These are phyloP conservation scores for Atta colombica DNA, from an alignment of 1,140 invertebrate genomes.

Conservation along the genomic window DNA sequence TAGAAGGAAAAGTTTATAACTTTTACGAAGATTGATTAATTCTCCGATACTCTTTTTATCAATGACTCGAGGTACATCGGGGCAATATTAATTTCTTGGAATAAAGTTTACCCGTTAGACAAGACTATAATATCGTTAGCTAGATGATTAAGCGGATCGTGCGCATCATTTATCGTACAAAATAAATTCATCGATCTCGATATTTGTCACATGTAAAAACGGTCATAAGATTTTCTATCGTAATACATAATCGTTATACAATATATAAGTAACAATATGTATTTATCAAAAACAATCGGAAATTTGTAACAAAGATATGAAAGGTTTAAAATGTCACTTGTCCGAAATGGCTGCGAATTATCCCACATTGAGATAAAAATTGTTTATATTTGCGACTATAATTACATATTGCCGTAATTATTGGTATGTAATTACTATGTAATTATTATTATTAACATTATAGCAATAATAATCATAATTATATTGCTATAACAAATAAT, in stretches of 20 bases:
- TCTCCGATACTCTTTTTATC: slow-evolving; percentile 52
- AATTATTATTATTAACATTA: no score
- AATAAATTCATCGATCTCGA: slow-evolving; percentile 33
- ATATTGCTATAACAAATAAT: no score
- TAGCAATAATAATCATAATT: no score
- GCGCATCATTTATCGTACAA: slow-evolving; percentile 16
- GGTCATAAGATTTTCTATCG: not conserved
- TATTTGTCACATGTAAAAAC: not conserved
- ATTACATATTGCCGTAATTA: no score
- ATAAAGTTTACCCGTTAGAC: slow-evolving; percentile 41
- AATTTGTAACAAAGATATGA: not conserved
- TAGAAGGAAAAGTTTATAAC: slow-evolving; percentile 47
- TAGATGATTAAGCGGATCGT: slow-evolving; percentile 33
- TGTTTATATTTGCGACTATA: no score
- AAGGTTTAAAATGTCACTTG: not conserved
- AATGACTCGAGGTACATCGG: slow-evolving; percentile 42
- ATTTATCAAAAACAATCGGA: not conserved
- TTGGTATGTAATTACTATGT: no score
- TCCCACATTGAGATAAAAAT: no score
- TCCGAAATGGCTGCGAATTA: not conserved
- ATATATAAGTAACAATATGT: not conserved
- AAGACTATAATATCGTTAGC: slow-evolving; percentile 32
- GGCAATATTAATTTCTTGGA: slow-evolving; percentile 53
- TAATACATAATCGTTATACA: not conserved
- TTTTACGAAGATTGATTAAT: slow-evolving; percentile 58